Base-by-base conservation (phyloP, 2,888 invertebrate genomes). In the Ceramica pisi region DNA sequence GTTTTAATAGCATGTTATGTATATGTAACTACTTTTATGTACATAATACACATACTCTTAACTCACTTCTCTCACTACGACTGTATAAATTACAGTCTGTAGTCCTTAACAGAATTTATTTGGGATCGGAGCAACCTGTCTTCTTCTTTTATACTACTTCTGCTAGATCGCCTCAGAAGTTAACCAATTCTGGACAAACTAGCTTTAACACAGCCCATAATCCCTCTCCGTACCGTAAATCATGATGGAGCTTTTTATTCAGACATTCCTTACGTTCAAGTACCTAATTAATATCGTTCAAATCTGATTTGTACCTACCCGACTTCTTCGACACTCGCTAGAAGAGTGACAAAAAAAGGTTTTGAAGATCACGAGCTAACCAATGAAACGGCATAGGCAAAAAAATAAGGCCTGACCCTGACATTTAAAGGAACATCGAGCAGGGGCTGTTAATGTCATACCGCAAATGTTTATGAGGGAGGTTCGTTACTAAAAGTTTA, bases 401-500 rank as follows among this genome's bases (percentile, higher is more conserved):
- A 68, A 67, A 69, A 46, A 59, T 19, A 0, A 23, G n/a, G 10
- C 10, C 26, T 67, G 63, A 50, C 76, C 10, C 26, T 67, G 63
- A 50, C 76, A 63, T 78, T 69, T 69, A 16, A 66, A 23, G 21
- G 55, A 63, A 64, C 48, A 55, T 53, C n/a, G 21, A 10, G 10
- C 44, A 57, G 50, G 78, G 69, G 82, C 48, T 66, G 71, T 69
- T 71, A 81, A 82, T 71, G 74, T 50, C 82, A 68, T 14, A 56
- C 48, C 31, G 16, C 51, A 74, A 61, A 51, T 57, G 14, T 71
- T 53, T 64, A 77, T 44, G 31, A 63, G 31, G 31, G 21, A 38
- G 26, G 4, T n/a, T 19, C 56, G 26, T 16, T 38, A 56, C n/a
- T 64, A 21, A 53, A 59, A 26, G n/a, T 44, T 55, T 61, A 44